Evolutionary conservation across 2,797 vertebrate species (phyloP).

Genomic region (Buceros bicornis): DNA sequence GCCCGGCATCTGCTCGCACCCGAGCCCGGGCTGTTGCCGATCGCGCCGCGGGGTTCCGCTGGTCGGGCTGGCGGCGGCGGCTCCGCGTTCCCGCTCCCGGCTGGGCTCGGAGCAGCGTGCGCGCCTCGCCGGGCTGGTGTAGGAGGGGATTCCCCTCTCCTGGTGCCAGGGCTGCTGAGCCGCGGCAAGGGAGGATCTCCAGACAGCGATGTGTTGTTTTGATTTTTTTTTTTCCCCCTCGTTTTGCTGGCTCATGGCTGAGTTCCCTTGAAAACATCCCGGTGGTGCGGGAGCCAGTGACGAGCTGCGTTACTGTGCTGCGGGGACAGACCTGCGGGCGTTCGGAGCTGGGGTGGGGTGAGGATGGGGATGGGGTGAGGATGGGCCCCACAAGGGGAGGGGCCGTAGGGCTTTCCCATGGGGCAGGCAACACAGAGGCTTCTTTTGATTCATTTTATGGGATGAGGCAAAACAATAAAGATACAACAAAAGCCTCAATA

Average conservation of each 20-base stretch:
- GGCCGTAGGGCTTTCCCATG: neutral
- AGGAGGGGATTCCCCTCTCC: neutral
- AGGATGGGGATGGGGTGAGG: neutral
- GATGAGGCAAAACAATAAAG: neutral
- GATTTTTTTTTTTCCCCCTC: neutral
- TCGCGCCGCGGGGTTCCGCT: neutral
- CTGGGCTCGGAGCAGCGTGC: neutral
- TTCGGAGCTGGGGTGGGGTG: neutral
- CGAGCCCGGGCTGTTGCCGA: neutral
- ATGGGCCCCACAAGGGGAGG: neutral
- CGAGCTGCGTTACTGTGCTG: neutral
- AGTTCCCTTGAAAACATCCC: neutral
- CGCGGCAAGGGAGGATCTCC: neutral
- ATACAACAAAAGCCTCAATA: neutral
- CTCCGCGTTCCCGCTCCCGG: neutral
- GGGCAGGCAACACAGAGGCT: neutral
- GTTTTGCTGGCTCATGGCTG: neutral
- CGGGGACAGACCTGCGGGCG: fast-evolving
- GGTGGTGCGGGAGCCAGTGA: neutral
- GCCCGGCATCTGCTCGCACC: neutral
- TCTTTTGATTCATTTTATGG: neutral
- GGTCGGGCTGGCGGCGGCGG: neutral
- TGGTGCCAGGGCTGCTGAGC: neutral
- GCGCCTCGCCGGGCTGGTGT: neutral
- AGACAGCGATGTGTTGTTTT: neutral